Conservation (phyloP, 2,888 invertebrate species). For the Orthosia gothica region DNA sequence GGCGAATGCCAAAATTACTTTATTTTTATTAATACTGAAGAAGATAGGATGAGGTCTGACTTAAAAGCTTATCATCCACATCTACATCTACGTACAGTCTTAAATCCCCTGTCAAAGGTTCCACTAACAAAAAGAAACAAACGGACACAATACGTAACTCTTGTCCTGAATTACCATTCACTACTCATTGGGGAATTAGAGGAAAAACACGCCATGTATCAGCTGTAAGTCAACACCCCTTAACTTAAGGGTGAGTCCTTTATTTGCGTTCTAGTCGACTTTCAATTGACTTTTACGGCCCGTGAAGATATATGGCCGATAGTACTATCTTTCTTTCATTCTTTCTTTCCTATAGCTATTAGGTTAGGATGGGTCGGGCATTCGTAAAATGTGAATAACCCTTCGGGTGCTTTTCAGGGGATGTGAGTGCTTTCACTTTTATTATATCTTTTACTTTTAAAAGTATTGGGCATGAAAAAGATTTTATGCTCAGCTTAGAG, state of each 20-base stretch:
- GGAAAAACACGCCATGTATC: constrained; percentile 29
- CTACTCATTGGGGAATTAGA: constrained; percentile 50
- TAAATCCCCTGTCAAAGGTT: neutral
- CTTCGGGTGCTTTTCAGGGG: constrained; percentile 26
- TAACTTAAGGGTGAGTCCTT: constrained; percentile 32
- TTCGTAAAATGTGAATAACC: constrained; percentile 33
- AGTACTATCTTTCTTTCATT: constrained; percentile 29
- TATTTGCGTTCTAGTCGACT: constrained; percentile 45
- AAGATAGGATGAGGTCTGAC: no score
- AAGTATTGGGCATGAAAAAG: constrained; percentile 24
- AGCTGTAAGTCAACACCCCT: constrained; percentile 38
- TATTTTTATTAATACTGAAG: no score
- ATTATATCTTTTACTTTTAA: constrained; percentile 39
- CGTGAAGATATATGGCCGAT: constrained; percentile 52
- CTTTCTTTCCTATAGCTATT: constrained; percentile 23
- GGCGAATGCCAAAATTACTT: no score
- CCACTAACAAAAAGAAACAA: neutral
- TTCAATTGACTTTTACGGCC: constrained; percentile 64
- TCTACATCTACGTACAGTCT: neutral
- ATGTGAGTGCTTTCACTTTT: constrained; percentile 20
- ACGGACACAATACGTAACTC: constrained; percentile 23
- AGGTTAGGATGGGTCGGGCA: constrained; percentile 39
- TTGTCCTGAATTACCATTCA: constrained; percentile 32
- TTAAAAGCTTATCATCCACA: no score
- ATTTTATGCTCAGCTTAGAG: neutral